Evolutionary conservation across 2,797 vertebrate species (phyloP), one percentile per base, ranked within the genome.

Genomic region (Falco novaeseelandiae): DNA sequence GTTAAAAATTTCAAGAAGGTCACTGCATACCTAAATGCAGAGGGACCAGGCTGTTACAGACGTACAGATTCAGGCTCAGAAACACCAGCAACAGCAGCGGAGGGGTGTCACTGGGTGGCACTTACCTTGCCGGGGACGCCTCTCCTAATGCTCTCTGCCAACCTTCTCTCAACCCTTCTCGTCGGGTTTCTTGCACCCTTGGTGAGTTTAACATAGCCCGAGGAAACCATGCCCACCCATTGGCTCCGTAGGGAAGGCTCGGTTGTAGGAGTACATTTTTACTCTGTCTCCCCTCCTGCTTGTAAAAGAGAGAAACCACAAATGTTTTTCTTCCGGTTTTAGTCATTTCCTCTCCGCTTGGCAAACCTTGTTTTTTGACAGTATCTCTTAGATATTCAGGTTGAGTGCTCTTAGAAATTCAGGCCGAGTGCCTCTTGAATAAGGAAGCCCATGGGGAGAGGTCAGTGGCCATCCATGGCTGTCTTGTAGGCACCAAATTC

Each of bases 311-410:
- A 82, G 76, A 95, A 97, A 97, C 97, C 95, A 80, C 96, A 94
- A 80, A 85, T 38, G 52, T 87, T 95, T 90, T 96, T 97, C 97
- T 98, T 98, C 98, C 96, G 80, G 40, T 97, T 96, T 89, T 74
- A 79, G 58, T 73, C 29, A 87, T 87, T 97, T 98, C 97, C 96
- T 93, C 73, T 91, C 70, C 30, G 34, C 20, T 87, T 48, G 34
- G 46, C 63, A 90, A 61, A 48, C 21, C 52, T 76, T 88, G n/a
- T 73, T 90, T 93, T 83, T 78, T 65, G 46, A 73, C 61, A 84
- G 46, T 8, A 16, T 46, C 51, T 95, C 66, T 88, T 51, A 76
- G 83, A 63, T 62, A 58, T n/a, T 93, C 0, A 4, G 65, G 15
- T 27, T 51, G 38, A 38, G 38, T 38, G 11, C 38, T 38, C 38